Conservation (phyloP, 2,888 invertebrate genomes). For the Drosophila multiciliata region DNA sequence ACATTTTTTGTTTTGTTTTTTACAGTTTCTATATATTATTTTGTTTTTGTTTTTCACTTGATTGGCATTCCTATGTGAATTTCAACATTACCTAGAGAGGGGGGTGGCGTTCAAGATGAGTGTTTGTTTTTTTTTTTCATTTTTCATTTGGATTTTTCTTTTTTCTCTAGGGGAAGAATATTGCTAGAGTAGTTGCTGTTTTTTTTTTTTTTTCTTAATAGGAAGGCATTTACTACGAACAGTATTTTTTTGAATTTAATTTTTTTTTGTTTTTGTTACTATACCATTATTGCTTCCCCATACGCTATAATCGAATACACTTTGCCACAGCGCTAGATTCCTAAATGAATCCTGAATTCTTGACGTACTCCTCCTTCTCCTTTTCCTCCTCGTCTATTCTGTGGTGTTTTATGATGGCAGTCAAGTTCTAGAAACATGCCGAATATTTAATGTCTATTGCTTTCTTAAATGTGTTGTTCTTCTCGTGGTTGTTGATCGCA, state of each 20-base stretch:
- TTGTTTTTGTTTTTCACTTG: constrained; percentile 39
- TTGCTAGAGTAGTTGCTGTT: constrained; percentile 29
- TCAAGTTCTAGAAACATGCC: constrained; percentile 29
- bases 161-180: constrained; percentile 11
- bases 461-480: constrained; percentile 14
- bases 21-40: constrained; percentile 45
- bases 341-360: constrained; percentile 12
- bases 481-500: constrained; percentile 29
- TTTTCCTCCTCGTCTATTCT: background rate
- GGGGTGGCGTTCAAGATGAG: constrained; percentile 31
- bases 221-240: constrained; percentile 32
- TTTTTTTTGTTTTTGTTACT: background rate
- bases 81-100: constrained; percentile 66
- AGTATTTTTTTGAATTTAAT: background rate
- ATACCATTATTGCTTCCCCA: constrained; percentile 28
- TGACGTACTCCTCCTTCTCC: background rate
- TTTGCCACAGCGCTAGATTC: constrained; percentile 23
- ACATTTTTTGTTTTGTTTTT: constrained; percentile 50
- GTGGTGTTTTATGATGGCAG: constrained; percentile 9
- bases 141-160: constrained; percentile 1
- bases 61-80: constrained; percentile 72
- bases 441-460: constrained; percentile 33
- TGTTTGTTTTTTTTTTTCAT: constrained; percentile 7
- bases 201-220: constrained; percentile 4
- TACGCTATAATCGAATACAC: constrained; percentile 16